Evolutionary conservation across 2,888 invertebrate genomes (phyloP).

Genomic region (Cephus pulcher): DNA sequence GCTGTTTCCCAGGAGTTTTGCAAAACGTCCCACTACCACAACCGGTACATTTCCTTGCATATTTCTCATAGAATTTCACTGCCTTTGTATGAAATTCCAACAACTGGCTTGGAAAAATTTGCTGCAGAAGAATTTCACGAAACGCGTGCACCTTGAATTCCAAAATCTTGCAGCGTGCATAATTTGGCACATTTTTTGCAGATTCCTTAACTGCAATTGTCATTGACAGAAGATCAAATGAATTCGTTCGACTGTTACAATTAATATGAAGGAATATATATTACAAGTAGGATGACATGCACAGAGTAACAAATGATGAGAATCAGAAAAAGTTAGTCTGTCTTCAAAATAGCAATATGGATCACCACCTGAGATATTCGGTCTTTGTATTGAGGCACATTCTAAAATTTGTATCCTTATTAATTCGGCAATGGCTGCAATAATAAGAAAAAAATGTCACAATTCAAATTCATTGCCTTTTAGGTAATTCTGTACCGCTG

Average conservation of each 20-base stretch:
- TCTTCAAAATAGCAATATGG: not conserved
- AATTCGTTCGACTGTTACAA: not conserved
- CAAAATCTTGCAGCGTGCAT: conserved; percentile 72
- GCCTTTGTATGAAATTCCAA: conserved; percentile 71
- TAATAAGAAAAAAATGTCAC: conserved; percentile 56
- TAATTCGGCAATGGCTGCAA: conserved; percentile 70
- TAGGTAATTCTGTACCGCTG: conserved; percentile 26
- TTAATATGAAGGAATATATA: not conserved
- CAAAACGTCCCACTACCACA: conserved; percentile 62
- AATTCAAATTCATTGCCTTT: not conserved
- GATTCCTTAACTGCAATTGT: conserved; percentile 1
- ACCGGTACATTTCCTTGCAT: conserved; percentile 68
- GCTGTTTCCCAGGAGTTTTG: conserved; percentile 25
- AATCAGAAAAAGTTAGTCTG: conserved; percentile 46
- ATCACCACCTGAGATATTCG: not conserved
- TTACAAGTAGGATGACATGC: conserved; percentile 25
- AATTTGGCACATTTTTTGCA: conserved; percentile 64
- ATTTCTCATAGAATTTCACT: conserved; percentile 68
- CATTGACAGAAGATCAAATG: not conserved
- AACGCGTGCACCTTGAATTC: conserved; percentile 70
- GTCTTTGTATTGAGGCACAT: conserved; percentile 65
- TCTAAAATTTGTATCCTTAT: conserved; percentile 70
- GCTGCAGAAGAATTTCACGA: conserved; percentile 69
- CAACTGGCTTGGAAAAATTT: conserved; percentile 70
- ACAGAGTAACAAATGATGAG: conserved; percentile 44